Percentiles rank a stretch among this genome's conserved stretches.
phyloP scores from a whole-genome alignment of 2,797 vertebrate genomes.

The Melanogrammus aeglefinus region DNA sequence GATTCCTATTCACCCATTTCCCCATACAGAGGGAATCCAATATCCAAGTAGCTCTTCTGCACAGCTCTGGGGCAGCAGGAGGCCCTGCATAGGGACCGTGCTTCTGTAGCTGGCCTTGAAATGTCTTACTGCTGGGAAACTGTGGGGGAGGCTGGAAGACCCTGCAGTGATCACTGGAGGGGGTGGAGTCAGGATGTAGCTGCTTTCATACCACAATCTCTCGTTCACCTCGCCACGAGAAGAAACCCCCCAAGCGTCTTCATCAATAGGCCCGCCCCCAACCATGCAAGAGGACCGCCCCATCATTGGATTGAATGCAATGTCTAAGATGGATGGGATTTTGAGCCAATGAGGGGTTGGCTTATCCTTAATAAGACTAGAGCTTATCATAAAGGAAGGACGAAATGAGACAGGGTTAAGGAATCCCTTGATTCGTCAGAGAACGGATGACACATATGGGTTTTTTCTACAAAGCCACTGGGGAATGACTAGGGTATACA shows the following conservation, averaged over 20 bases:
- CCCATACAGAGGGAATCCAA: not conserved
- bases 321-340: constrained; percentile 26
- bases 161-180: constrained; percentile 15
- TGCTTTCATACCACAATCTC: constrained; percentile 1
- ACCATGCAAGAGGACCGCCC: not conserved
- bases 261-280: not conserved
- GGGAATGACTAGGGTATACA: not conserved
- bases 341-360: constrained; percentile 42
- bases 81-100: constrained; percentile 50
- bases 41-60: constrained; percentile 42
- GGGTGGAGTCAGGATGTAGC: constrained; percentile 9
- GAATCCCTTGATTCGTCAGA: constrained; percentile 25
- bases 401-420: constrained; percentile 24
- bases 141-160: constrained; percentile 52
- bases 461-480: constrained; percentile 19
- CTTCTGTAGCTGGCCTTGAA: constrained; percentile 40
- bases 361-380: constrained; percentile 7
- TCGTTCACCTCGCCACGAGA: constrained; percentile 15
- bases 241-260: constrained; percentile 30
- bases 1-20: not conserved
- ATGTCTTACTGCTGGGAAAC: constrained; percentile 56
- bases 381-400: constrained; percentile 40
- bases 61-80: constrained; percentile 32
- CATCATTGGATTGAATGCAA: constrained; percentile 25
- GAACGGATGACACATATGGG: constrained; percentile 9